Base-by-base conservation (phyloP, 2,113 vertebrate genomes). In the Lichenostomus cassidix region DNA sequence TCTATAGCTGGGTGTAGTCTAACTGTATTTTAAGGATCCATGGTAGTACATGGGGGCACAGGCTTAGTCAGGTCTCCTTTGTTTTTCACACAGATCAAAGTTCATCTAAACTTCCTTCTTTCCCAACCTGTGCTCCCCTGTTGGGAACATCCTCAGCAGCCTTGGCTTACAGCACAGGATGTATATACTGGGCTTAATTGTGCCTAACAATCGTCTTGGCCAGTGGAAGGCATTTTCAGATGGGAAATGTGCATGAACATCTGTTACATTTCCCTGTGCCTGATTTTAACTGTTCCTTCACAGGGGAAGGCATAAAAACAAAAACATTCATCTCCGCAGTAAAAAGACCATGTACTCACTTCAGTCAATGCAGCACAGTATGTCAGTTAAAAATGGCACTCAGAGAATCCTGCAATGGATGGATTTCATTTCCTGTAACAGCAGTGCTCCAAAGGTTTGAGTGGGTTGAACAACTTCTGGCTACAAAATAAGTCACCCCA, bases 161-260 rank as follows among this genome's bases (percentile, higher is more conserved):
- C 63, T 41, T 87, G 84, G 94, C 89, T 87, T 80, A 31, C 35
- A 24, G 74, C 5, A 85, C 85, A 90, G 87, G 75, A 95, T 92
- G 90, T 70, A 90, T 90, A 70, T 14, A 88, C 75, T 56, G 75
- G 42, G 92, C 76, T 96, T 94, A 96, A 97, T 92, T 83, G 92
- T 88, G 92, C 94, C 93, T 92, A 93, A 89, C 93, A 80, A 92
- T 88, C 0, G 0, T 31, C 90, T 83, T 92, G 94, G 91, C 93
- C 92, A 93, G 79, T 18, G 80, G 79, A 95, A 95, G n/a, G 85
- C 71, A 75, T 75, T 93, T 93, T 96, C 88, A 93, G 85, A 88
- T 81, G 90, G 90, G 92, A 90, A 94, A 92, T 81, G 79, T 11
- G 52, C 78, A 65, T 4, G 23, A 96, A 96, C 93, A 96, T 94